A percentile compares a stretch with the other conserved stretches of the same genome.
phyloP scores from a whole-genome alignment of 2,797 vertebrate genomes.

The Phataginus tricuspis region DNA sequence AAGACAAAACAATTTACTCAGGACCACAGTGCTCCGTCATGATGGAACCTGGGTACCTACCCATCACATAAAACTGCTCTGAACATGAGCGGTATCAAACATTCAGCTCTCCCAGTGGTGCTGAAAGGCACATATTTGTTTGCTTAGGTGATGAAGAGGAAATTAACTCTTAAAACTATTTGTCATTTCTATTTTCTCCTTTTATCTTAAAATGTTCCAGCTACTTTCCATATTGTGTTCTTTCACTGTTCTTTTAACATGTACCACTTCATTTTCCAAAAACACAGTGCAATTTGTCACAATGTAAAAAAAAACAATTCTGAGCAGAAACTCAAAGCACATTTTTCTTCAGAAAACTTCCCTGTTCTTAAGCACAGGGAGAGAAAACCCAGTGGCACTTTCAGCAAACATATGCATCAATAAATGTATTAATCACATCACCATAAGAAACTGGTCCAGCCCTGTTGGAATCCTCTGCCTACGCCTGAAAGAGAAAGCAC shows the following conservation, averaged over 20 bases:
- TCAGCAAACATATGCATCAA: not conserved
- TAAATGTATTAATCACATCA: not conserved
- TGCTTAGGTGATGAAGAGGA: constrained; percentile 55
- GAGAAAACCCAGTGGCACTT: constrained; percentile 5
- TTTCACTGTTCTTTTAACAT: constrained; percentile 9
- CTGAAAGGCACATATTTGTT: not conserved
- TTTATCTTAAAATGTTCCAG: constrained; percentile 47
- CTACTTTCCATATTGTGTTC: constrained; percentile 31
- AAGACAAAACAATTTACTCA: not conserved
- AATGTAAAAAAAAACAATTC: constrained; percentile 13
- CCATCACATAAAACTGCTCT: not conserved
- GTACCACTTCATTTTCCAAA: constrained; percentile 32
- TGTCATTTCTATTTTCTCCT: not conserved
- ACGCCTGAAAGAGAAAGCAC: not conserved
- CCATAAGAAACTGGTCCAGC: not conserved
- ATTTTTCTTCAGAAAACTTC: not conserved
- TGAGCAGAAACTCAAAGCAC: constrained; percentile 17
- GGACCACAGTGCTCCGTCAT: not conserved
- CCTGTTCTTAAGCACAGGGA: not conserved
- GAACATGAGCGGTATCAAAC: not conserved
- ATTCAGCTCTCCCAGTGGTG: not conserved
- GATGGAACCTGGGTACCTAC: not conserved
- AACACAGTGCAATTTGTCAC: constrained; percentile 52
- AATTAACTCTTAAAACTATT: constrained; percentile 35
- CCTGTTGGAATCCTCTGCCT: not conserved